Conservation (phyloP, 92 coral and sea anemone species). For the Actinostola sp. region DNA sequence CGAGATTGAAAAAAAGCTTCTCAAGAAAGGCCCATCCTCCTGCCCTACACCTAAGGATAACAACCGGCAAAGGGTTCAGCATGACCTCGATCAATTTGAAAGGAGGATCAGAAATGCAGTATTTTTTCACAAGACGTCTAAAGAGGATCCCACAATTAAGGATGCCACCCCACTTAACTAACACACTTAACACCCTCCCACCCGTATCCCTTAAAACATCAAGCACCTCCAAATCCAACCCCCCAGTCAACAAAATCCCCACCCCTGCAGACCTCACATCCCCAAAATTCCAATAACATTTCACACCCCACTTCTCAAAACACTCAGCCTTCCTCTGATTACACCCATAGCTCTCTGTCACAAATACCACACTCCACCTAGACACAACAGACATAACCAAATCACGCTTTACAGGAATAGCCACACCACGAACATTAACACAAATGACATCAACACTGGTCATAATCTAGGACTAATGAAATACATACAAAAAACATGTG, state of each 20-base stretch:
- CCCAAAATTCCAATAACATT: slow-evolving; percentile 1
- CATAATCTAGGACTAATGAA: too few relatives aligned
- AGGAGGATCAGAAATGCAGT: too few relatives aligned
- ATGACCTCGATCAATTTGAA: too few relatives aligned
- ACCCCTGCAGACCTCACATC: neutral
- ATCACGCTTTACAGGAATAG: neutral
- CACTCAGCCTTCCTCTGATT: neutral
- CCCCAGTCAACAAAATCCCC: neutral
- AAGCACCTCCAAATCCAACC: neutral
- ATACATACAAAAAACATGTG: too few relatives aligned
- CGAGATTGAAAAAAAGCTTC: too few relatives aligned
- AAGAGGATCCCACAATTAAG: too few relatives aligned
- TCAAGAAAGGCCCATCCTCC: too few relatives aligned
- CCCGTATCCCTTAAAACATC: neutral
- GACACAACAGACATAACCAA: neutral
- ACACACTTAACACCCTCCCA: neutral
- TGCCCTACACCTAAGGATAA: too few relatives aligned
- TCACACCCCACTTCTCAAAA: neutral
- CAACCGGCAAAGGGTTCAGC: too few relatives aligned
- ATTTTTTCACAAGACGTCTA: too few relatives aligned
- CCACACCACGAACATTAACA: neutral
- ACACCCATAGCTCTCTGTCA: neutral
- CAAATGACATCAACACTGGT: too few relatives aligned
- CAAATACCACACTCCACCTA: neutral
- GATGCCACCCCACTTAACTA: neutral